phyloP scores from a whole-genome alignment of 1,140 invertebrate species.

The Leptinotarsa undecemlineata region DNA sequence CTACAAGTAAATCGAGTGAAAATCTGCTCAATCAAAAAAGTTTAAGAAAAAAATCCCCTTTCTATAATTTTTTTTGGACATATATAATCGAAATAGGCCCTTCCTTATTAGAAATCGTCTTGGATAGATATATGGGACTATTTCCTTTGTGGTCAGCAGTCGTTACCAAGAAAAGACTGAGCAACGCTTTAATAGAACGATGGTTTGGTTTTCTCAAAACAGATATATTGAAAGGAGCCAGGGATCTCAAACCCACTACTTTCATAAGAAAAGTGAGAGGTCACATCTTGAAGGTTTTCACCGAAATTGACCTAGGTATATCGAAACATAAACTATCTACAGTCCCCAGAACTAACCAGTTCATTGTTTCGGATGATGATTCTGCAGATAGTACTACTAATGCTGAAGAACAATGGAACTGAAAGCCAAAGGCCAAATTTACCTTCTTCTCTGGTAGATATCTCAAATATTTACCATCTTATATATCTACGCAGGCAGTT shows the following conservation, averaged over 20 bases:
- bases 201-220: background rate
- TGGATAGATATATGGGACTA: slow-evolving; percentile 5
- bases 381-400: background rate
- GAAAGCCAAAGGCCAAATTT: background rate
- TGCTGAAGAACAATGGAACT: background rate
- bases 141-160: background rate
- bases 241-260: slow-evolving; percentile 1
- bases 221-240: background rate
- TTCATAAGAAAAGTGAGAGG: background rate
- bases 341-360: background rate
- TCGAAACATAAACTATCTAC: slow-evolving; percentile 1
- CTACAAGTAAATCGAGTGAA: no score
- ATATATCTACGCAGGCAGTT: background rate
- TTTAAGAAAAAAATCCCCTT: no score
- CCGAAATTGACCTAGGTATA: background rate
- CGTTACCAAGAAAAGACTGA: background rate
- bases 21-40: no score
- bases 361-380: background rate
- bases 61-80: no score
- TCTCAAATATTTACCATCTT: background rate
- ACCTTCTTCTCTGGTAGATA: background rate
- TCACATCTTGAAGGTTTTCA: background rate
- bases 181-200: slow-evolving; percentile 4
- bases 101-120: background rate
- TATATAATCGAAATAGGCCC: no score